Evolutionary conservation across 2,888 invertebrate species (phyloP), one percentile per base, ranked within the genome.

Genomic region (Noctuana brunneofusca): DNA sequence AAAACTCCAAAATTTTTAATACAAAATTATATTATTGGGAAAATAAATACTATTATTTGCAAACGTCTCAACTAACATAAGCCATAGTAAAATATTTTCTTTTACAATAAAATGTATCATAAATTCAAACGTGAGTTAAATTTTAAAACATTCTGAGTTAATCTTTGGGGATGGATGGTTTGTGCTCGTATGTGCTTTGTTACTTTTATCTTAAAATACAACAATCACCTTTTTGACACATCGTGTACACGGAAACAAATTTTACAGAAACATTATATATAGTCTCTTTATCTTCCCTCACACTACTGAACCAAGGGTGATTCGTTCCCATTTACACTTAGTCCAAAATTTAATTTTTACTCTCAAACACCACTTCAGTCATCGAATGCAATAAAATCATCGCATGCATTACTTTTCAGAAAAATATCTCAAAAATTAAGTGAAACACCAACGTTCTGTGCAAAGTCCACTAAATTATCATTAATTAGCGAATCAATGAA

Each of bases 381-480:
- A 83, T 79, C 73, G 75, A 83, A 79, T 87, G 84, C 82, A 85
- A 80, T 85, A 80, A 88, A 87, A 87, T 86, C 76, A 87, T 86
- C 78, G 79, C 83, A 86, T 86, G 87, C 81, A 82, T 83, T 78
- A 80, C 80, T 79, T 86, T 82, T 79, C 85, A 82, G 83, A 84
- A 89, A 87, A 89, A 89, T 86, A 87, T 85, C 83, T 83, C 87
- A 87, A 89, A 89, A 89, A 88, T 88, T 76, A 89, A 86, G 90
- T 90, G 90, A 87, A 89, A 87, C 79, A 87, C 86, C 89, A 91
- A 90, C 91, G 79, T 90, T 91, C 89, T 87, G 91, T 90, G 91
- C 91, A 87, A 66, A 70, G 81, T 87, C 81, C 86, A 84, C 84
- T 87, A 88, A 87, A 81, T 83, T 79, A 72, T 77, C 70, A 76